Conservation (phyloP, 2,888 invertebrate genomes). For the Leptinotarsa rubiginosa region DNA sequence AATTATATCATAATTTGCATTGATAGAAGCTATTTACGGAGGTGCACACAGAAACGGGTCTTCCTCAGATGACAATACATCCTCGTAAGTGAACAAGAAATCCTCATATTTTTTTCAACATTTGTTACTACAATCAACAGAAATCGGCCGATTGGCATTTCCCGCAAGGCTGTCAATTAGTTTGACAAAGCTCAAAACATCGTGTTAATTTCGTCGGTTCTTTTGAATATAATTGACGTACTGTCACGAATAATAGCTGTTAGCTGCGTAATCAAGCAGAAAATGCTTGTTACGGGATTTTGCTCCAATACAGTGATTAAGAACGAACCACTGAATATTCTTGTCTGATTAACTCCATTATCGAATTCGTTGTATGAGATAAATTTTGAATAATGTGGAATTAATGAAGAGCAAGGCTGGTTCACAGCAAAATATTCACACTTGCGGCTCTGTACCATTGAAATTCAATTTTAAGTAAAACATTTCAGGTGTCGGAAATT, state of each 20-base stretch:
- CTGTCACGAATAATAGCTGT: neutral
- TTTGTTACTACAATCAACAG: neutral
- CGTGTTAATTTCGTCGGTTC: neutral
- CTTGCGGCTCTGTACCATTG: neutral
- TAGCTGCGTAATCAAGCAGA: constrained; percentile 2
- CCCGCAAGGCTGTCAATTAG: neutral
- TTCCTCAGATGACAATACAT: no score
- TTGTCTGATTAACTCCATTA: constrained; percentile 5
- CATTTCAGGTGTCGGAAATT: no score
- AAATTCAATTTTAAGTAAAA: neutral
- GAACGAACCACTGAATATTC: constrained; percentile 2
- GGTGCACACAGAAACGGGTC: no score
- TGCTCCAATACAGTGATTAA: constrained; percentile 1
- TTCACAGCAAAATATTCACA: neutral
- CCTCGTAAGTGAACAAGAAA: no score
- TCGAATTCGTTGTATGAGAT: neutral
- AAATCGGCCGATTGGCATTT: neutral
- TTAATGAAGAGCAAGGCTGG: neutral
- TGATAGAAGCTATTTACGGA: no score
- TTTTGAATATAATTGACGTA: neutral
- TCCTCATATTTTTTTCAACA: neutral
- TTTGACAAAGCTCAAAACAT: neutral
- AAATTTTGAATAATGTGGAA: neutral
- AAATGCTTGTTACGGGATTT: neutral
- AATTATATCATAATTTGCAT: no score